These are phyloP conservation scores for Nibea albiflora DNA, from an alignment of 2,113 vertebrate species.

Conservation along the genomic window DNA sequence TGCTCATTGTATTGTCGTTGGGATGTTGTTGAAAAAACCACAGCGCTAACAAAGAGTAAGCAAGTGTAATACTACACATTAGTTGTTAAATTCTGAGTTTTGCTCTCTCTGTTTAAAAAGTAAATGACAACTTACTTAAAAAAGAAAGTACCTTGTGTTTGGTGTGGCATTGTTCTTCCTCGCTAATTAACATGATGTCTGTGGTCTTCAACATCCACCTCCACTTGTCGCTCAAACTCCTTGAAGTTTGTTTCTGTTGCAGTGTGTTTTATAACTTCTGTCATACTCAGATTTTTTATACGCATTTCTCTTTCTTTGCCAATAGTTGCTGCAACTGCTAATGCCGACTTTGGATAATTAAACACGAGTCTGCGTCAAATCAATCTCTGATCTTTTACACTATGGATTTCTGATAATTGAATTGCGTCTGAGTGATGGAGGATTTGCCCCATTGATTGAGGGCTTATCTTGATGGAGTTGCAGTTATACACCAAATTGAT, in stretches of 20 bases:
- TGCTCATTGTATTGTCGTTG: not conserved
- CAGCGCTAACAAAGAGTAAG: not conserved
- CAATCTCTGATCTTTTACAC: slow-evolving; percentile 26
- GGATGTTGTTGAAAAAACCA: not conserved
- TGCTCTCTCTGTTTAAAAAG: not conserved
- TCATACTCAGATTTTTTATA: not conserved
- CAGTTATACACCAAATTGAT: slow-evolving; percentile 16
- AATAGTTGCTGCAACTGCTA: slow-evolving; percentile 7
- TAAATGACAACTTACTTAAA: not conserved
- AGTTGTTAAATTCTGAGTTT: not conserved
- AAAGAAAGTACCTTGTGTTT: not conserved
- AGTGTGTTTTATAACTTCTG: not conserved
- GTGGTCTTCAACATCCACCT: slow-evolving; percentile 28
- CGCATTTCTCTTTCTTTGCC: not conserved
- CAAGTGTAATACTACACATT: too few relatives aligned
- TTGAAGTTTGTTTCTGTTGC: slow-evolving; percentile 16
- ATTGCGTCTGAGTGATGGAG: not conserved
- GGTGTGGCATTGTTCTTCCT: not conserved
- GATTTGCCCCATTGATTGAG: slow-evolving; percentile 17
- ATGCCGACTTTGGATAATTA: slow-evolving; percentile 25
- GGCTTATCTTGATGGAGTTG: slow-evolving; percentile 21
- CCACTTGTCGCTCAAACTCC: not conserved
- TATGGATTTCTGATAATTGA: slow-evolving; percentile 45
- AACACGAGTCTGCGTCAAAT: slow-evolving; percentile 26
- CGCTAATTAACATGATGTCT: slow-evolving; percentile 34